Conservation (phyloP, 53 echinoderm and acorn worm genomes). For the Paracentrotus lividus region DNA sequence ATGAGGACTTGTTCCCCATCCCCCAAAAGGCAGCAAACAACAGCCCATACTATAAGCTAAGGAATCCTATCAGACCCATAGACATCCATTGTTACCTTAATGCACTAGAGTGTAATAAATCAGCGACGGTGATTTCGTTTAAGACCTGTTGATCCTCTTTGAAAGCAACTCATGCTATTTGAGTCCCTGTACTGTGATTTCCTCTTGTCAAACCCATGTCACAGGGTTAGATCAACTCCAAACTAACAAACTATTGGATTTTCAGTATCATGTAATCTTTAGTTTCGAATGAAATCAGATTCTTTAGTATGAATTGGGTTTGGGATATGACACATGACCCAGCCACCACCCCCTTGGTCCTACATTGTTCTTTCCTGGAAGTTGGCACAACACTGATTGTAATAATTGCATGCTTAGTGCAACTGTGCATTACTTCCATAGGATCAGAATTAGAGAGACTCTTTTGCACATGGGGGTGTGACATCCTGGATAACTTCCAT, state of each 20-base stretch:
- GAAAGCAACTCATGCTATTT: neutral
- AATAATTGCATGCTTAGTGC: neutral
- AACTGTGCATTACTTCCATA: too few relatives aligned
- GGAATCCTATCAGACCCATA: neutral
- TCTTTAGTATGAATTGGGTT: too few relatives aligned
- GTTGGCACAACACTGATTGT: neutral
- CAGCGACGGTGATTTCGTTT: neutral
- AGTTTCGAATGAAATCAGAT: too few relatives aligned
- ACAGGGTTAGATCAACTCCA: too few relatives aligned
- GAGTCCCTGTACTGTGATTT: too few relatives aligned
- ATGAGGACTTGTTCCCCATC: neutral
- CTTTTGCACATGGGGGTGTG: neutral
- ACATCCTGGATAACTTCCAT: neutral
- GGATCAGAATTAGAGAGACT: neutral
- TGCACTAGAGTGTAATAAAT: neutral
- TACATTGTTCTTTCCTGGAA: neutral
- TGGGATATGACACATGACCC: too few relatives aligned
- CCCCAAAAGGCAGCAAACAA: neutral
- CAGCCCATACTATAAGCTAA: neutral
- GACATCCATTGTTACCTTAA: neutral
- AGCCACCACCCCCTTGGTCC: neutral
- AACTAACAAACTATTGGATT: too few relatives aligned
- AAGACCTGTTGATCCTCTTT: neutral
- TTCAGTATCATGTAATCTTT: too few relatives aligned
- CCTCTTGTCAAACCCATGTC: too few relatives aligned